Evolutionary conservation across 2,888 invertebrate species (phyloP).

Genomic region (Nephrocerus scutellatus): DNA sequence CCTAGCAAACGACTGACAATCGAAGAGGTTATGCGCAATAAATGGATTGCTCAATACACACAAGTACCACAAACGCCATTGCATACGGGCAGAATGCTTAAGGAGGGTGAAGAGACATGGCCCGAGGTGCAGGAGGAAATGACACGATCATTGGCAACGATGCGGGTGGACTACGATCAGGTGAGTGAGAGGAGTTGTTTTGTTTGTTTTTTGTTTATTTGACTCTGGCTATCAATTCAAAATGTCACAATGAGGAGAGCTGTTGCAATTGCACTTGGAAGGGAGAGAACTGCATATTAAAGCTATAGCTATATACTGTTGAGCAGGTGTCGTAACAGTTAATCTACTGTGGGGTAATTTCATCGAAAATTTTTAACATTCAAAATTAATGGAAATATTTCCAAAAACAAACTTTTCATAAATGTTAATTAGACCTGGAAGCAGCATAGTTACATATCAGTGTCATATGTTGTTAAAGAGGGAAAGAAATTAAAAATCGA

Average conservation of each 20-base stretch:
- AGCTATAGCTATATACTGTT: slow-evolving; percentile 6
- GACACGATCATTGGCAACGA: slow-evolving; percentile 94
- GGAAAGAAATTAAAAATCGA: too few relatives aligned
- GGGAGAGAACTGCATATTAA: not conserved
- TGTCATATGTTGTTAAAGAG: too few relatives aligned
- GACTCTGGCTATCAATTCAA: not conserved
- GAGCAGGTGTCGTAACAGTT: not conserved
- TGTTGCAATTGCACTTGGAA: slow-evolving; percentile 7
- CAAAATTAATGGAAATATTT: too few relatives aligned
- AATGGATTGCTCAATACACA: slow-evolving; percentile 76
- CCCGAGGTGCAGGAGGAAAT: slow-evolving; percentile 98
- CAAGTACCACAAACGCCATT: slow-evolving; percentile 93
- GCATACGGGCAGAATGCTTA: slow-evolving; percentile 79
- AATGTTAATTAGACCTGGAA: too few relatives aligned
- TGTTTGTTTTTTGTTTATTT: not conserved
- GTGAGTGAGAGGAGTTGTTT: slow-evolving; percentile 40
- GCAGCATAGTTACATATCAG: too few relatives aligned
- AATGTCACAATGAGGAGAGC: not conserved
- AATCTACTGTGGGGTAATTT: not conserved
- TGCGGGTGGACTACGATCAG: slow-evolving; percentile 97
- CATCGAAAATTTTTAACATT: too few relatives aligned
- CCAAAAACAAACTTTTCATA: too few relatives aligned
- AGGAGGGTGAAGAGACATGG: slow-evolving; percentile 91
- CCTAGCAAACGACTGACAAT: slow-evolving; percentile 85
- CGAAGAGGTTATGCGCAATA: slow-evolving; percentile 80